A percentile compares a stretch with the other conserved stretches of the same genome.
phyloP scores from a whole-genome alignment of 2,113 vertebrate genomes.

The Rhipidura dahli region DNA sequence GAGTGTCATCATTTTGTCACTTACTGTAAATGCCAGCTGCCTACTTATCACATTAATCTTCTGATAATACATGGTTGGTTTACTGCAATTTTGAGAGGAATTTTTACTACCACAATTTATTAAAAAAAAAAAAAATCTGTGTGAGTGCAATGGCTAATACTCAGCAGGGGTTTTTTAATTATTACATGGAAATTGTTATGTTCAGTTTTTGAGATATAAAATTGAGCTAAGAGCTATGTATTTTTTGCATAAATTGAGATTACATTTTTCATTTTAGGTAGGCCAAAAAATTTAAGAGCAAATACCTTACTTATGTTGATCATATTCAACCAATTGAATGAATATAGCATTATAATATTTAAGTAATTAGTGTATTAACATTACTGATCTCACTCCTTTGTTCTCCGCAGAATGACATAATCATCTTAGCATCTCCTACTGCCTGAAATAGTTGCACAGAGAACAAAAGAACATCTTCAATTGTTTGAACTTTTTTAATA shows the following conservation, averaged over 20 bases:
- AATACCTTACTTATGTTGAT: background rate
- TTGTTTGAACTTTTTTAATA: background rate
- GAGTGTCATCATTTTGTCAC: conserved; percentile 23
- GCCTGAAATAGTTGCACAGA: background rate
- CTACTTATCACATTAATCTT: conserved; percentile 23
- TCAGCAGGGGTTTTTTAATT: background rate
- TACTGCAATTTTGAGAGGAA: background rate
- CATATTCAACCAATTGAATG: background rate
- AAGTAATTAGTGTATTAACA: background rate
- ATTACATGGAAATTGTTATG: background rate
- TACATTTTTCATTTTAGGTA: background rate
- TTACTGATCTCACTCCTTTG: background rate
- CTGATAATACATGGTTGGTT: background rate
- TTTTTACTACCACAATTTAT: background rate
- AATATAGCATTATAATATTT: background rate
- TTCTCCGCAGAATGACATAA: conserved; percentile 3
- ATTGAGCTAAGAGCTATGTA: background rate
- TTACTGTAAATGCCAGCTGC: conserved; percentile 40
- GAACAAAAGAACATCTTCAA: background rate
- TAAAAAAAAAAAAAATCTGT: background rate
- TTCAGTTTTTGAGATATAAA: background rate
- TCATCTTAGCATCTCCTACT: background rate
- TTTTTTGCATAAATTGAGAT: background rate
- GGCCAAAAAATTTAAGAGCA: background rate
- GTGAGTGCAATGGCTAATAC: background rate